Evolutionary conservation across 1,140 invertebrate genomes (phyloP).

Genomic region (Sipha flava): DNA sequence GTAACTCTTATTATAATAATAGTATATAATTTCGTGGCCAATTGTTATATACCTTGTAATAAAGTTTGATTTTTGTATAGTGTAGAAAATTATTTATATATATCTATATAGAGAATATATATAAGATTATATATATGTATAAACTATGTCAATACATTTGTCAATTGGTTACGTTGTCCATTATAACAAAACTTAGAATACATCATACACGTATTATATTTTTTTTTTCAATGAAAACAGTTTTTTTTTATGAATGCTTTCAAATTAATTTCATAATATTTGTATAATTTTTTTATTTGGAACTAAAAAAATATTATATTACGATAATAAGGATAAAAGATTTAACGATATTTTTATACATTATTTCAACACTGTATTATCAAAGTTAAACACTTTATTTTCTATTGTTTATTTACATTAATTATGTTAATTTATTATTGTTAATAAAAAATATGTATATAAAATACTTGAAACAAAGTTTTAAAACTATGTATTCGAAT

Average conservation of each 20-base stretch:
- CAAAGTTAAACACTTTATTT: not conserved
- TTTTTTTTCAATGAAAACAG: not conserved
- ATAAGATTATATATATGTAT: too few species aligned
- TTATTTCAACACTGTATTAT: too few species aligned
- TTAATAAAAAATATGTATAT: too few species aligned
- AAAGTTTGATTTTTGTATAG: not conserved
- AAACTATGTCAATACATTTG: not conserved
- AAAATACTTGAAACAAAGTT: too few species aligned
- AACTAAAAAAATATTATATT: not conserved
- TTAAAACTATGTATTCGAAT: too few species aligned
- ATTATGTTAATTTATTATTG: too few species aligned
- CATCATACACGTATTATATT: too few species aligned
- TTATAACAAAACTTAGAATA: not conserved
- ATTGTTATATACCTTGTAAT: not conserved
- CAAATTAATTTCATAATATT: not conserved
- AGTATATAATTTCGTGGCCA: not conserved
- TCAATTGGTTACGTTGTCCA: not conserved
- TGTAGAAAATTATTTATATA: too few species aligned
- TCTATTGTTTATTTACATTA: not conserved
- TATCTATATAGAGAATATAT: too few species aligned
- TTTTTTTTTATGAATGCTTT: not conserved
- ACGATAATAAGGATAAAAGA: not conserved
- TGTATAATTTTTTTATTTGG: not conserved
- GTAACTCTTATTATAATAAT: not conserved
- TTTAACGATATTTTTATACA: too few species aligned